Evolutionary conservation across 53 echinoderm and acorn worm species (phyloP).

Genomic region (Echinometra lucunter): DNA sequence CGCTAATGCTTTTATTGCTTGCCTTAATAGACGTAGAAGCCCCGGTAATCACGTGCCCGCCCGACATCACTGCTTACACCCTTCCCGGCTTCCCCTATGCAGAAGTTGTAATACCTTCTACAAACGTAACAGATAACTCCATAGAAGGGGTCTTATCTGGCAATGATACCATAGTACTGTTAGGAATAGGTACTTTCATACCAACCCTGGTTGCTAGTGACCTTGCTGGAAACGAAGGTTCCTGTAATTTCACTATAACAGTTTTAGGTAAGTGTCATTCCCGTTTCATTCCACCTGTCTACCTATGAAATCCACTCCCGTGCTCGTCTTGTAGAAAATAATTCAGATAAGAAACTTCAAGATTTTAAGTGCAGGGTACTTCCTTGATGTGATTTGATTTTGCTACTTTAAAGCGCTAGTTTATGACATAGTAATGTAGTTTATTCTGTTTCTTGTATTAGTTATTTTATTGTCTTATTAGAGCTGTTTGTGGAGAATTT

Average conservation of each 20-base stretch:
- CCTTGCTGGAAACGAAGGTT: neutral
- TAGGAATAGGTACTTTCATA: neutral
- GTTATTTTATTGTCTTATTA: too few species aligned
- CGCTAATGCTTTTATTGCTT: neutral
- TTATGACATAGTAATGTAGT: too few species aligned
- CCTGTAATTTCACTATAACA: neutral
- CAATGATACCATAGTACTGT: neutral
- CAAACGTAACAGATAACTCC: conserved; percentile 35
- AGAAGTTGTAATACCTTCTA: neutral
- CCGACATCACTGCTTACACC: conserved; percentile 8
- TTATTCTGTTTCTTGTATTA: too few species aligned
- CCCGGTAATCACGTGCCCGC: neutral
- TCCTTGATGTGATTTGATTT: too few species aligned
- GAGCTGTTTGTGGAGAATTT: too few species aligned
- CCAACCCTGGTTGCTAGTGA: neutral
- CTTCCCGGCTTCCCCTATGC: neutral
- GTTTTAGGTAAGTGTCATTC: neutral
- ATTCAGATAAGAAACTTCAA: too few species aligned
- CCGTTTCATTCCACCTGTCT: neutral
- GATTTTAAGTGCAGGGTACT: too few species aligned
- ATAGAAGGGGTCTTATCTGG: neutral
- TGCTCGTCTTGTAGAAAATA: too few species aligned
- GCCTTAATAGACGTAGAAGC: neutral
- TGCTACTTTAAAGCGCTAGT: too few species aligned
- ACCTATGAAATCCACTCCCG: too few species aligned